Evolutionary conservation across 2,888 invertebrate genomes (phyloP), one percentile per base, ranked within the genome.

Genomic region (Falcaria lacertinaria): DNA sequence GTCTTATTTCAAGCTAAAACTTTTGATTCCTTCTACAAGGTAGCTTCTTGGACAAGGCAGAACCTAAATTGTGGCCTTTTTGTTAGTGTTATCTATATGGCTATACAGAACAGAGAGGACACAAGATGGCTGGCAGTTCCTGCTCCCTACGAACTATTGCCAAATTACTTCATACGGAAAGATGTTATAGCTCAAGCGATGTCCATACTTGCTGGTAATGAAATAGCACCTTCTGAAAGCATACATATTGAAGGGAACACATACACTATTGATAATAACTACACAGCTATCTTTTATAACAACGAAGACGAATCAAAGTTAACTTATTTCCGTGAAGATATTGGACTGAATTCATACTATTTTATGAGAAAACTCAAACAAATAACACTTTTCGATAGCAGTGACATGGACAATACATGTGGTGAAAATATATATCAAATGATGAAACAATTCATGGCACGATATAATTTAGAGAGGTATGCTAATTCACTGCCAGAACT

Each of bases 311-410:
- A 94, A 52, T 87, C 90, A 47, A 90, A 90, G 57, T 58, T 94
- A 43, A 90, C 91, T 35, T 94, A 94, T 72, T 94, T 93, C 74
- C 91, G 91, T n/a, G 94, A 94, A 74, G 94, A 94, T 64, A 78
- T 94, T 44, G 93, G 92, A 39, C 80, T 94, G 48, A 94, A 93
- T 71, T 72, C 90, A 0, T 93, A 89, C 75, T 93, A 93, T 80
- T 92, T 90, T 72, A 89, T 91, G 62, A 71, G 60, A 47, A 85
- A 81, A 57, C 81, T 92, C 50, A 91, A 91, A 58, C 67, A 78
- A 53, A 87, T 91, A 35, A 90, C 92, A 2, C 92, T 91, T 88
- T 89, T 91, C 74, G 76, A 92, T 53, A 48, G 55, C 53, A 48
- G 55, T 13, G 79, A 88, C 16, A 77, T 85, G 43, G 79, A 88